Evolutionary conservation across 2,797 vertebrate genomes (phyloP).

Genomic region (Ctenosaura bakeri): DNA sequence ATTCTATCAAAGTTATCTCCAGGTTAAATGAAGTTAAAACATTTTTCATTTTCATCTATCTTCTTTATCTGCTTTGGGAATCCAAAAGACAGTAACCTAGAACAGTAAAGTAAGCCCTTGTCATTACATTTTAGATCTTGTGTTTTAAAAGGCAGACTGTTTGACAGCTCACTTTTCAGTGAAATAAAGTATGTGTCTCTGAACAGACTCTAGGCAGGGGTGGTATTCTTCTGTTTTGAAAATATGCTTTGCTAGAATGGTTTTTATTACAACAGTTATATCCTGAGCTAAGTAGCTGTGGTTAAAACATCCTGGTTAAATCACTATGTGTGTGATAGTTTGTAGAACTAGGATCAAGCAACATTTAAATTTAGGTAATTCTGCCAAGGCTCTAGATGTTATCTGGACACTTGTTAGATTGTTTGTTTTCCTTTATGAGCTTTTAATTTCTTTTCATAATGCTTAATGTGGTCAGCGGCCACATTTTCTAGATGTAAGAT

Average conservation of each 20-base stretch:
- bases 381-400: slow-evolving; percentile 37
- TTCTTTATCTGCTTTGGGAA: slow-evolving; percentile 12
- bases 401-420: slow-evolving; percentile 5
- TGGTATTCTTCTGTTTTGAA: slow-evolving; percentile 63
- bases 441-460: slow-evolving; percentile 32
- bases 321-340: slow-evolving; percentile 20
- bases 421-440: slow-evolving; percentile 16
- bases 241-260: slow-evolving; percentile 44
- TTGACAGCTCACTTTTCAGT: slow-evolving; percentile 62
- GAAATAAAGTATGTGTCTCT: slow-evolving; percentile 64
- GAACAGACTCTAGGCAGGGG: slow-evolving; percentile 66
- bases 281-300: slow-evolving; percentile 46
- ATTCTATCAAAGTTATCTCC: slow-evolving; percentile 9
- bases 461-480: background rate
- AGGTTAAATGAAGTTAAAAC: slow-evolving; percentile 4
- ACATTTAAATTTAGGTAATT: background rate
- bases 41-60: background rate
- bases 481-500: background rate
- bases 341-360: slow-evolving; percentile 28
- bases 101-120: slow-evolving; percentile 56
- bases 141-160: slow-evolving; percentile 55
- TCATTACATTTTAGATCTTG: slow-evolving; percentile 63
- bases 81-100: slow-evolving; percentile 39
- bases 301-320: slow-evolving; percentile 56
- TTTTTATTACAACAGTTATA: slow-evolving; percentile 56